Evolutionary conservation across 2,797 vertebrate species (phyloP).

Genomic region (Thripadectes ignobilis): DNA sequence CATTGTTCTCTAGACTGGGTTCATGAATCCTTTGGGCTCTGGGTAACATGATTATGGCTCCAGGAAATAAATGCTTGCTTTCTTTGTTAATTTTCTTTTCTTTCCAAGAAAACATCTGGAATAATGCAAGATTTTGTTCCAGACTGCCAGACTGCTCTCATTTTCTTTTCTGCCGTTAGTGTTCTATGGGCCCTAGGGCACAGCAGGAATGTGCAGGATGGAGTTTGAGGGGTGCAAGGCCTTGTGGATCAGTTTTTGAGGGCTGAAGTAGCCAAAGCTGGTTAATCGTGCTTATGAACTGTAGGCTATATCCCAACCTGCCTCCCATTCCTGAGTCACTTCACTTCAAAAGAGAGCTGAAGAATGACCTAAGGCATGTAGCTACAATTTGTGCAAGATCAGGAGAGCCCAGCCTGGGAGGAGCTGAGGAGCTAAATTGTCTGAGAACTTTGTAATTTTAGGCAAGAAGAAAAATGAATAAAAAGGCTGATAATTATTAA

Average conservation of each 20-base stretch:
- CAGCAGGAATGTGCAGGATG: not conserved
- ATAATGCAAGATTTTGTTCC: not conserved
- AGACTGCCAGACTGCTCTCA: not conserved
- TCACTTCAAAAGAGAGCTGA: not conserved
- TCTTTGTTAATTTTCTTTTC: not conserved
- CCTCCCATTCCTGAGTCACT: accelerated
- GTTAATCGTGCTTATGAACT: accelerated
- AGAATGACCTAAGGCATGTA: not conserved
- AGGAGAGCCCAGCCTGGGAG: not conserved
- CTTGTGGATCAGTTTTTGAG: not conserved
- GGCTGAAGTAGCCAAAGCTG: not conserved
- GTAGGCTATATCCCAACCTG: not conserved
- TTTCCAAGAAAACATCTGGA: not conserved
- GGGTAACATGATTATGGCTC: not conserved
- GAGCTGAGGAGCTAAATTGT: not conserved
- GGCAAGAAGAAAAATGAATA: not conserved
- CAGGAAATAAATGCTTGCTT: not conserved
- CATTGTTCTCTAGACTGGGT: not conserved
- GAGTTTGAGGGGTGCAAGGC: not conserved
- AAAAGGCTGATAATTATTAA: not conserved
- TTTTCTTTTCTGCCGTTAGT: not conserved
- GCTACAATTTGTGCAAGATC: not conserved
- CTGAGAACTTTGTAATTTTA: not conserved
- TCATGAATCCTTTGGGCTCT: not conserved
- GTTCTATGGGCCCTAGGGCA: not conserved